Evolutionary conservation across 2,113 vertebrate genomes (phyloP).

Genomic region (Dendrocopos noguchii): DNA sequence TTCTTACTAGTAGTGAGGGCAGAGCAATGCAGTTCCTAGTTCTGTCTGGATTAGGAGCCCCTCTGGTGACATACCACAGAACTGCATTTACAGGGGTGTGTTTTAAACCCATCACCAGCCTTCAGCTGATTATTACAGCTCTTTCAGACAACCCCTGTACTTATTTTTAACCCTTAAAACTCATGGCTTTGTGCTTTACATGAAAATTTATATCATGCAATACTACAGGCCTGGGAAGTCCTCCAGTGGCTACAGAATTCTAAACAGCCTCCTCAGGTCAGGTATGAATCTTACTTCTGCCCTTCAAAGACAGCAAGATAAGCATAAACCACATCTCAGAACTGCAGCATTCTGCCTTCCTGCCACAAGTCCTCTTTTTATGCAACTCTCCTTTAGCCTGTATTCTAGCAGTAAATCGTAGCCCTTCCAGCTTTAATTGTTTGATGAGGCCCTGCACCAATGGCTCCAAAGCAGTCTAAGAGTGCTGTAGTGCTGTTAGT

Average conservation of each 20-base stretch:
- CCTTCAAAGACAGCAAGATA: not conserved
- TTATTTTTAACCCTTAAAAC: not conserved
- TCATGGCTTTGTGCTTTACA: not conserved
- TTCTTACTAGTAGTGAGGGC: not conserved
- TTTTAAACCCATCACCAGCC: not conserved
- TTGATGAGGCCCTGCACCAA: not conserved
- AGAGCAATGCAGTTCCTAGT: not conserved
- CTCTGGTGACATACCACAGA: slow-evolving; percentile 15
- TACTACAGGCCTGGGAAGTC: not conserved
- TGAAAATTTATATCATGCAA: not conserved
- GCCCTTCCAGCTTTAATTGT: not conserved
- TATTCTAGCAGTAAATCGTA: not conserved
- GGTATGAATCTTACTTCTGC: not conserved
- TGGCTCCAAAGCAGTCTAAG: not conserved
- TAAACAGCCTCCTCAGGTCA: not conserved
- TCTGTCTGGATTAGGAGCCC: not conserved
- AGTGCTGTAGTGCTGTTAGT: not conserved
- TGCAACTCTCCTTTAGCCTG: not conserved
- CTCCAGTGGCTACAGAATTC: not conserved
- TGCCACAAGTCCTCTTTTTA: not conserved
- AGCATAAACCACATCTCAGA: rapidly evolving
- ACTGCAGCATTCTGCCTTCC: not conserved
- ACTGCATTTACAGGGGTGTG: not conserved
- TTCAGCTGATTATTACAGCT: not conserved
- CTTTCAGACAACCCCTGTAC: not conserved